Base-by-base conservation (phyloP, 2,888 invertebrate genomes). In the Choristoneura rosaceana region DNA sequence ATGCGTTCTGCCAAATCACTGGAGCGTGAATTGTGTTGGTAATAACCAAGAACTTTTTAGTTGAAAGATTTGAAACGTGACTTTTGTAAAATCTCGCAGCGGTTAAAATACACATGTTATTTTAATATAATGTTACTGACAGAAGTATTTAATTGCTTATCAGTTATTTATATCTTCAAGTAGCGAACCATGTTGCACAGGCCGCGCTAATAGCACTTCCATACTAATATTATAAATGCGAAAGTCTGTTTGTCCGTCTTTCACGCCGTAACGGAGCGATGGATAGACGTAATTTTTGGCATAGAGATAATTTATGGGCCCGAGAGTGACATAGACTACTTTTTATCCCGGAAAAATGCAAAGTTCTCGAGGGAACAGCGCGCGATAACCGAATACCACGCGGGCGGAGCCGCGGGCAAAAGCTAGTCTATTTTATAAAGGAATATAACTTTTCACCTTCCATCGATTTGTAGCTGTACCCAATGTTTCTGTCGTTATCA, bases 401-500 rank as follows among this genome's bases (percentile, higher is more conserved):
- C n/a, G n/a, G n/a, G n/a, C n/a, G n/a, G n/a, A n/a, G n/a, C n/a
- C n/a, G n/a, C n/a, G n/a, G n/a, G n/a, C n/a, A n/a, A n/a, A n/a
- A n/a, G n/a, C n/a, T n/a, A n/a, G n/a, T n/a, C 59, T 59, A 58
- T 62, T 62, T 55, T 50, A 55, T 67, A 7, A 68, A 63, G 58
- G 52, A 68, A 73, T 67, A 34, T 70, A 65, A 73, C 59, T 58
- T 73, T 59, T 68, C 68, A 73, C 73, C 69, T 69, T 34, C 63
- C 10, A 64, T 73, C 73, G 73, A 68, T 73, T 73, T 69, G 73
- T 73, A 69, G 50, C 73, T 64, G 73, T 73, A 59, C 17, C 59
- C 68, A 73, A 69, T 73, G 64, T 71, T 68, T 68, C 73, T 68
- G 73, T 71, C 71, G 67, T 73, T 73, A 69, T 71, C 66, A 71